These are phyloP conservation scores for Nomada lathburiana DNA, from an alignment of 2,888 invertebrate species.

Conservation along the genomic window DNA sequence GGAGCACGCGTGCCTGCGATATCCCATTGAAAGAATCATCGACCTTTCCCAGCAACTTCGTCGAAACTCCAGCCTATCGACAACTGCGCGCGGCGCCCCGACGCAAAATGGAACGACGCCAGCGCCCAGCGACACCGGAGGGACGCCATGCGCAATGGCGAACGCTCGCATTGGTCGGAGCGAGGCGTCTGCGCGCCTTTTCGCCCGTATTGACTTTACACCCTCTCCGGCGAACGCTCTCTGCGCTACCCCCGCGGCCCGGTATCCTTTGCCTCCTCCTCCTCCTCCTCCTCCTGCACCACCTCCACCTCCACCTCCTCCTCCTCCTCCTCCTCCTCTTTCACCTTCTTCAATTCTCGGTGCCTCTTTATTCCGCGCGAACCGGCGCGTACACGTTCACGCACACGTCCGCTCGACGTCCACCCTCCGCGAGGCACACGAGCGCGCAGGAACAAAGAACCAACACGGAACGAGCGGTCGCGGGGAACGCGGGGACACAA, in stretches of 20 bases:
- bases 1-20: no score
- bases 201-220: conserved; percentile 81
- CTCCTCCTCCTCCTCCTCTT: background rate
- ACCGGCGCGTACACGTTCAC: conserved; percentile 12
- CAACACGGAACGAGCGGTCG: conserved; percentile 36
- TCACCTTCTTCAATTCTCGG: conserved; percentile 29
- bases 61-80: no score
- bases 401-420: conserved; percentile 3
- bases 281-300: background rate
- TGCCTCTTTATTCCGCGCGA: conserved; percentile 25
- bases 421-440: conserved; percentile 2
- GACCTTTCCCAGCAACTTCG: no score
- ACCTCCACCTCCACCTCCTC: no score
- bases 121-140: conserved; percentile 35
- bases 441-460: conserved; percentile 41
- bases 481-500: conserved; percentile 38
- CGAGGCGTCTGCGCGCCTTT: conserved; percentile 77
- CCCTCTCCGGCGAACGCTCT: conserved; percentile 20
- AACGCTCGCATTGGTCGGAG: conserved; percentile 74
- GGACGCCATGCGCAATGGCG: conserved; percentile 74
- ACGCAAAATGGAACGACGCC: conserved; percentile 43
- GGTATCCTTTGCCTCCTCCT: no score
- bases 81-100: background rate
- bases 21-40: no score
- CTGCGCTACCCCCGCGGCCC: conserved; percentile 2